phyloP scores from a whole-genome alignment of 2,797 vertebrate species.

The Parauchenoglanis punctatus region DNA sequence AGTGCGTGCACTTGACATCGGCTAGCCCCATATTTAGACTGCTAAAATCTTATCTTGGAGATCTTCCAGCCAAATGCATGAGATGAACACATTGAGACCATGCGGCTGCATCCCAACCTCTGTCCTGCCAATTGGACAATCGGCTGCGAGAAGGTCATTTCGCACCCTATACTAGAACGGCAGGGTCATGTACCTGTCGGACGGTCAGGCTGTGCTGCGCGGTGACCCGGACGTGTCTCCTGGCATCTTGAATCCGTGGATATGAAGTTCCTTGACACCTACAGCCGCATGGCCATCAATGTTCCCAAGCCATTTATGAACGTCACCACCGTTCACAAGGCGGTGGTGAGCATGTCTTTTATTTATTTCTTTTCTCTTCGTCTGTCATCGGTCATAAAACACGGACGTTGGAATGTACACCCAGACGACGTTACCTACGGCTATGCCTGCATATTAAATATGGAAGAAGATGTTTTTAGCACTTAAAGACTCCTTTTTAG shows the following conservation, averaged over 20 bases:
- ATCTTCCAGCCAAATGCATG: not conserved
- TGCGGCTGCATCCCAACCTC: slow-evolving; percentile 94
- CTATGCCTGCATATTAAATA: not conserved
- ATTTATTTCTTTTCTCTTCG: not conserved
- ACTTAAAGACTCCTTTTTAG: not conserved
- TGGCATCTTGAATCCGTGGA: slow-evolving; percentile 93
- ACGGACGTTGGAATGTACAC: not conserved
- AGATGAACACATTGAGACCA: slow-evolving; percentile 82
- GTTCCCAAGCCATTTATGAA: slow-evolving; percentile 88
- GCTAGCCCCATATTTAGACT: not conserved
- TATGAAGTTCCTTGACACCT: slow-evolving; percentile 93
- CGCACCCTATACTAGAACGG: slow-evolving; percentile 94
- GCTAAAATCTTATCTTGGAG: not conserved
- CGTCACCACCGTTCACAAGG: slow-evolving; percentile 92
- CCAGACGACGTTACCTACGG: not conserved
- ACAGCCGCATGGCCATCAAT: slow-evolving; percentile 85
- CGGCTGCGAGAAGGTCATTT: slow-evolving; percentile 91
- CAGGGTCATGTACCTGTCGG: slow-evolving; percentile 81
- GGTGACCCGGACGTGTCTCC: slow-evolving; percentile 92
- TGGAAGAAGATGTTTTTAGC: not conserved
- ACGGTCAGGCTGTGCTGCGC: slow-evolving; percentile 86
- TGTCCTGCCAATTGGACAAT: slow-evolving; percentile 93
- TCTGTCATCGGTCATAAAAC: not conserved
- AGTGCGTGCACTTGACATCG: not conserved
- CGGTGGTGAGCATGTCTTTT: slow-evolving; percentile 80